phyloP scores from a whole-genome alignment of 2,888 invertebrate genomes.

The Nymphalis urticae region DNA sequence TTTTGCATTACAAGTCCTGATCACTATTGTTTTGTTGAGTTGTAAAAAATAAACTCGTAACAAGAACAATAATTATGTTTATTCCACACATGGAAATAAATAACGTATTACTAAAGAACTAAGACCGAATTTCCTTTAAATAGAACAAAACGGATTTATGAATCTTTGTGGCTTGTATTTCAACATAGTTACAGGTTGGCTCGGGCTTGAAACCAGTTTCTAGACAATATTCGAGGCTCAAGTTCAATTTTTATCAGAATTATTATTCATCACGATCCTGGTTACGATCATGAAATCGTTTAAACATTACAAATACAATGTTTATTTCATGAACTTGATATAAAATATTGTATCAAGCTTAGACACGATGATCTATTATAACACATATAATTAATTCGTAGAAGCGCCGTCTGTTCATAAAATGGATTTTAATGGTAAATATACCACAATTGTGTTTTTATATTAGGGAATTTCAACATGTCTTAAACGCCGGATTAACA shows the following conservation, averaged over 20 bases:
- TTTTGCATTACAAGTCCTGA: not conserved
- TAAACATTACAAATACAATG: constrained; percentile 7
- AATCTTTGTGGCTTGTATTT: not conserved
- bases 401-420: too few species aligned
- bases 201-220: constrained; percentile 1
- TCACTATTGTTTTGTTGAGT: constrained; percentile 17
- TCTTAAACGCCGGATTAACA: too few species aligned
- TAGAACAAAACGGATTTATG: not conserved
- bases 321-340: not conserved
- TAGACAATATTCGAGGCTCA: constrained; percentile 4
- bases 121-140: not conserved
- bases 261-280: constrained; percentile 8
- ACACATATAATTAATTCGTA: too few species aligned
- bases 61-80: not conserved
- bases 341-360: not conserved
- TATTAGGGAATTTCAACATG: too few species aligned
- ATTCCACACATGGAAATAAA: not conserved
- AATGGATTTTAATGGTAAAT: too few species aligned
- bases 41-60: constrained; percentile 4
- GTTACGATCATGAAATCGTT: constrained; percentile 3
- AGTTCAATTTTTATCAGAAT: constrained; percentile 8
- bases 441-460: too few species aligned
- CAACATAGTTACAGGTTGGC: constrained; percentile 3
- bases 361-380: too few species aligned
- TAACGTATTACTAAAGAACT: not conserved